phyloP scores from a whole-genome alignment of 2,113 vertebrate species.

The Anthoscopus minutus region DNA sequence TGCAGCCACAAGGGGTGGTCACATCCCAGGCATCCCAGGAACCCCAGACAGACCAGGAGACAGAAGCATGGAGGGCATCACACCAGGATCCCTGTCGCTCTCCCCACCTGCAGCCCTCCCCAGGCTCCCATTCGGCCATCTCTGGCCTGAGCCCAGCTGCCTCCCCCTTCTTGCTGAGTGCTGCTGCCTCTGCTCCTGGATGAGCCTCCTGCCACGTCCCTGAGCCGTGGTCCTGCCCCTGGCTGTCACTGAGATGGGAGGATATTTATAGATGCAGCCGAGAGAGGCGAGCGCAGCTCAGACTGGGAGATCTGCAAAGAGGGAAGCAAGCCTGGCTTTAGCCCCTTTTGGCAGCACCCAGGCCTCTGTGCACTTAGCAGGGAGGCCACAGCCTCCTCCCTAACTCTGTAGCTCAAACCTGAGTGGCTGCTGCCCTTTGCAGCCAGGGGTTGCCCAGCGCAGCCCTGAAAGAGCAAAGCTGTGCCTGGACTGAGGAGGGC shows the following conservation, averaged over 20 bases:
- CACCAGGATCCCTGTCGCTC: fast-evolving
- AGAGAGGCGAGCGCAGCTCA: neutral
- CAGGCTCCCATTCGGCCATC: neutral
- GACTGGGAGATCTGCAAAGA: neutral
- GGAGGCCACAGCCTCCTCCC: neutral
- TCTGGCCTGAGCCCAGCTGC: neutral
- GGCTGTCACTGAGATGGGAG: neutral
- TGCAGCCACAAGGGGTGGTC: fast-evolving
- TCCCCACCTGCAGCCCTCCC: neutral
- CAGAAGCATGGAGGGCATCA: neutral
- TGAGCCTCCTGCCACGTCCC: neutral
- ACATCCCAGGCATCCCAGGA: neutral
- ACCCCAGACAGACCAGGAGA: neutral
- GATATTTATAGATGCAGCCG: neutral
- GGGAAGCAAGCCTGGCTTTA: neutral
- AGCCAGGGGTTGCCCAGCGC: neutral
- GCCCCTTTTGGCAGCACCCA: neutral
- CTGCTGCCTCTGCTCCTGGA: neutral
- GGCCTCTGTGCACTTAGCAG: neutral
- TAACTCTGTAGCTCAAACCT: neutral
- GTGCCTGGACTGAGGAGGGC: neutral
- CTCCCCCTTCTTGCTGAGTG: neutral
- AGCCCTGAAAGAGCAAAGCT: neutral
- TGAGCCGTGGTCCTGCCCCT: neutral
- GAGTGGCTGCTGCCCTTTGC: neutral